Base-by-base conservation (phyloP, 2,113 vertebrate species). In the Catharus bicknelli region DNA sequence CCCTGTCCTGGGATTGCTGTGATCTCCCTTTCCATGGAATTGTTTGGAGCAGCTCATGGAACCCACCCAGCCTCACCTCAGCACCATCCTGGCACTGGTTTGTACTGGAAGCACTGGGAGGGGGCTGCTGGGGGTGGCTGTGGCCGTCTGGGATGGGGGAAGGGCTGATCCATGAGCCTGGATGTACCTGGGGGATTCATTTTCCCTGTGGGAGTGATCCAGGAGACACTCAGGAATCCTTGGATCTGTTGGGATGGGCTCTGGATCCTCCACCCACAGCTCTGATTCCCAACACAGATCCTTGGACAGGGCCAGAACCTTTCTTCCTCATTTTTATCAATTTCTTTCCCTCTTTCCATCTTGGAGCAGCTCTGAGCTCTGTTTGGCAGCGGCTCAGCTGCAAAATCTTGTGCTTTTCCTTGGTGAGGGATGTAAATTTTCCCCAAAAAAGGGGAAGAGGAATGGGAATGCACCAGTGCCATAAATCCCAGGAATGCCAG, bases 341-440 rank as follows among this genome's bases (percentile, higher is more conserved):
- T 29, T 29, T 23, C 12, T 36, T 13, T 1, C 9, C 6, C 27
- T 13, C 13, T 81, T 68, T 47, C 36, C 38, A 53, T 88, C 54
- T 63, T 8, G n/a, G 54, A 57, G 16, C 30, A 48, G 53, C 32
- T 51, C 21, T 29, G 47, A 26, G 32, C n/a, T 43, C 69, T 0
- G 1, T 14, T 64, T 7, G 3, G 59, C 70, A 30, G 53, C 1
- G 0, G n/a, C 38, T 9, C 0, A 0, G 64, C 73, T 0, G 0
- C 5, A 5, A 48, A n/a, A 63, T 72, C 63, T 50, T 0, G 0
- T 11, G 0, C 14, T 81, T 55, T 58, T 73, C 55, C 80, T 76
- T 1, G 1, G 3, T n/a, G 22, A 45, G 0, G 4, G 63, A 5
- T 0, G 5, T 15, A 10, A 70, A 77, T 81, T 40, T 48, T 85